phyloP scores from a whole-genome alignment of 2,888 invertebrate genomes.

The Macropis europaea region DNA sequence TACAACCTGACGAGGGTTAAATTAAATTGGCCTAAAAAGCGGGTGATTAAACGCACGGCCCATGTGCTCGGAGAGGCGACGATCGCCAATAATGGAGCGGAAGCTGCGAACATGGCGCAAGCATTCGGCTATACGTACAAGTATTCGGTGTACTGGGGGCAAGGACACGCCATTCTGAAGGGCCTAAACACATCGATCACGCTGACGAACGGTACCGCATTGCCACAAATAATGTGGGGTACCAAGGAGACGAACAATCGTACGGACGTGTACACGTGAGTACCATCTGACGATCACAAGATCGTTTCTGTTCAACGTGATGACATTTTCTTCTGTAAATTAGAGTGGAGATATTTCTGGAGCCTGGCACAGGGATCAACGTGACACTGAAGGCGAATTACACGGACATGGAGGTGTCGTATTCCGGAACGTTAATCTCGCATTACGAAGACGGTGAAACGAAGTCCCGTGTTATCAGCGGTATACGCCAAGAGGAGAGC shows the following conservation, averaged over 20 bases:
- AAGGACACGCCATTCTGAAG: slow-evolving; percentile 86
- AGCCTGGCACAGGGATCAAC: slow-evolving; percentile 90
- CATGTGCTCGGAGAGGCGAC: slow-evolving; percentile 77
- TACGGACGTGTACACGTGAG: slow-evolving; percentile 81
- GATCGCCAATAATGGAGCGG: slow-evolving; percentile 81
- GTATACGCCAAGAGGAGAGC: slow-evolving; percentile 85
- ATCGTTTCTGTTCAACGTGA: not conserved
- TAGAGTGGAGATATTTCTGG: slow-evolving; percentile 85
- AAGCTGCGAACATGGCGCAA: slow-evolving; percentile 85
- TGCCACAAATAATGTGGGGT: slow-evolving; percentile 87
- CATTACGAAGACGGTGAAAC: slow-evolving; percentile 84
- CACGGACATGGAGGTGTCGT: slow-evolving; percentile 88
- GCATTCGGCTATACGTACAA: slow-evolving; percentile 87
- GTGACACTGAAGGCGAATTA: slow-evolving; percentile 88
- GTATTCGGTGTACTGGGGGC: slow-evolving; percentile 89
- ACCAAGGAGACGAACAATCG: slow-evolving; percentile 81
- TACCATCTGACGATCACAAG: slow-evolving; percentile 21
- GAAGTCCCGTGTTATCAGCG: slow-evolving; percentile 83
- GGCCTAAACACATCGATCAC: slow-evolving; percentile 86
- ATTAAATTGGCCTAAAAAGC: slow-evolving; percentile 82
- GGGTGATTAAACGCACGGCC: slow-evolving; percentile 77
- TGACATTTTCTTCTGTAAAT: not conserved
- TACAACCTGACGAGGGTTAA: slow-evolving; percentile 88
- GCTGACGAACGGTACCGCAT: slow-evolving; percentile 82
- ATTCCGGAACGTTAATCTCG: slow-evolving; percentile 87